Evolutionary conservation across 2,113 vertebrate genomes (phyloP).

Genomic region (Thamnophis sirtalis): DNA sequence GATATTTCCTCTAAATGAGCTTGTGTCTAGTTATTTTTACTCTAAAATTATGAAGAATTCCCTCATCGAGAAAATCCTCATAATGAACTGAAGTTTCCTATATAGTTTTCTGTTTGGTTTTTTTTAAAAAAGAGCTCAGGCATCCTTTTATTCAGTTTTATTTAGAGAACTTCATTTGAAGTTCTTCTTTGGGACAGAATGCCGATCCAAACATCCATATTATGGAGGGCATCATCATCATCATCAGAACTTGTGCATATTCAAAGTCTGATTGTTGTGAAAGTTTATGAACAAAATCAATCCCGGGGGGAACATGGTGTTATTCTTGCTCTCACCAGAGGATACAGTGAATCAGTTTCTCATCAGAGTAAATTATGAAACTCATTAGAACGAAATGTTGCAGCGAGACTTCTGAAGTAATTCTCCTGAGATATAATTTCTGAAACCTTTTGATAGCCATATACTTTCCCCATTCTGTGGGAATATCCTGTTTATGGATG

Average conservation of each 20-base stretch:
- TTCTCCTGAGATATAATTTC: slow-evolving; percentile 21
- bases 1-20: neutral
- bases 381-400: neutral
- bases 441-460: neutral
- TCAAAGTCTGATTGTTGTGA: neutral
- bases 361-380: slow-evolving; percentile 10
- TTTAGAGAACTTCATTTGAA: slow-evolving; percentile 13
- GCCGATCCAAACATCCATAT: fast-evolving
- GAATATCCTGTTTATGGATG: slow-evolving; percentile 15
- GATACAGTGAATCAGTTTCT: neutral
- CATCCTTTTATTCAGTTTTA: neutral
- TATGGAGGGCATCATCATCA: neutral
- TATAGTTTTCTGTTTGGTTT: neutral
- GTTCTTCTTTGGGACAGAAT: neutral
- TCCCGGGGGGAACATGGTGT: neutral
- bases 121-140: neutral
- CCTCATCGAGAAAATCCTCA: neutral
- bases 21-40: neutral
- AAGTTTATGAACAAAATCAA: neutral
- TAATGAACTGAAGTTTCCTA: neutral
- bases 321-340: slow-evolving; percentile 7
- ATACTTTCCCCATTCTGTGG: neutral
- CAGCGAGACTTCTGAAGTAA: neutral
- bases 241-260: neutral
- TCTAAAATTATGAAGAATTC: neutral